phyloP scores from a whole-genome alignment of 2,113 vertebrate genomes.

The Macaca nemestrina region DNA sequence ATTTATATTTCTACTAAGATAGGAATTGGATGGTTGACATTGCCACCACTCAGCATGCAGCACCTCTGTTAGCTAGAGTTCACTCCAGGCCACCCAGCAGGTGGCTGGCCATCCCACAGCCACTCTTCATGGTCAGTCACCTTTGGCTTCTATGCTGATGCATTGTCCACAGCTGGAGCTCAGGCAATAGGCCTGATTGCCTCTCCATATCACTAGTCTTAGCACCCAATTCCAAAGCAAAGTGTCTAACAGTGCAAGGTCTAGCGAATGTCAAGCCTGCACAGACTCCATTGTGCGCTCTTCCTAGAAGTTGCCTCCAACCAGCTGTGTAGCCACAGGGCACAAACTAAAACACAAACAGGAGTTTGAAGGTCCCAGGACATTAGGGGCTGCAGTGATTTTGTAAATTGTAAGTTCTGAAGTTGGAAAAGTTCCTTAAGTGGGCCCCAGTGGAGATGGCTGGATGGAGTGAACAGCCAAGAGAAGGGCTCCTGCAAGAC shows the following conservation, averaged over 20 bases:
- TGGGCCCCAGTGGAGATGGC: fast-evolving
- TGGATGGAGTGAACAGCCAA: background rate
- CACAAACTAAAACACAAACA: background rate
- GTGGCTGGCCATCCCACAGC: background rate
- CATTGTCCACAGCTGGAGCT: background rate
- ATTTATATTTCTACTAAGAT: background rate
- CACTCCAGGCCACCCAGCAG: background rate
- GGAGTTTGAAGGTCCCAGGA: background rate
- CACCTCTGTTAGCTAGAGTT: background rate
- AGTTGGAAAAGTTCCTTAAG: background rate
- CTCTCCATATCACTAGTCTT: background rate
- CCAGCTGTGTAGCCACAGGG: background rate
- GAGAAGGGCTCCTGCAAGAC: fast-evolving
- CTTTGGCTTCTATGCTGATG: background rate
- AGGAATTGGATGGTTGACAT: background rate
- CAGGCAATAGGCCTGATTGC: background rate
- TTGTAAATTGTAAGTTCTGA: background rate
- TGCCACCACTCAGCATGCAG: background rate
- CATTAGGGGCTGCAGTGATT: background rate
- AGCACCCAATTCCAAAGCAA: background rate
- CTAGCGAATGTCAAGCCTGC: background rate
- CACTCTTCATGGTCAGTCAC: background rate
- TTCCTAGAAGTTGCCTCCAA: background rate
- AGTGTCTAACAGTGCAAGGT: background rate
- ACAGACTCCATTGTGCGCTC: background rate